Evolutionary conservation across 2,888 invertebrate genomes (phyloP), one percentile per base, ranked within the genome.

Genomic region (Drosophila ustulata): DNA sequence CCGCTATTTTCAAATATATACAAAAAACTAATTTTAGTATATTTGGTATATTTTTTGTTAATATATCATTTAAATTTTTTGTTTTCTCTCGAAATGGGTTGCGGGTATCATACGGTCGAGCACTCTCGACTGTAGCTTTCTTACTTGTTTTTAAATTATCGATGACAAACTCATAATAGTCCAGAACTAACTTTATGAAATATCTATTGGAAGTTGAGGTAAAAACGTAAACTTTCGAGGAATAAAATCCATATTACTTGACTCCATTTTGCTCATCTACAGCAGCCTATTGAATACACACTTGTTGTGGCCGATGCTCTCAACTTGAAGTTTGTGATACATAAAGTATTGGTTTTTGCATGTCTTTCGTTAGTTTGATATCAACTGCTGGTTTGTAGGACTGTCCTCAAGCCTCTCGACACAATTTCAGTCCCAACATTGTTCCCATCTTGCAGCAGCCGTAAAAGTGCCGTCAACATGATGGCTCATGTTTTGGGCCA

Each of bases 381-480:
- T 23, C 2, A 57, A 43, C 53, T 46, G 25, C 28, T 58, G 39
- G 49, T 46, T 37, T 52, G 45, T 46, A n/a, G 55, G 45, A 41
- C 23, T 43, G 49, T 49, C 11, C 28, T 11, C 23, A 73, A 64
- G 56, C 50, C 52, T 46, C 75, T 75, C 75, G 69, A 73, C 51
- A 86, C 49, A 75, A 63, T 66, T 77, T 63, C 37, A 39, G 53
- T 56, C 39, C 55, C 32, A 53, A 61, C 43, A 47, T 57, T 46
- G 62, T 34, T 47, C 56, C 58, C 57, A 56, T 47, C 41, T 50
- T 11, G 52, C 52, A 43, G 80, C 71, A 85, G 71, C 85, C 85
- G 51, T 71, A 88, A 75, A 85, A 85, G 82, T 85, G 77, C 73
- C 74, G 61, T 67, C 71, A 66, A 65, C 64, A 66, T 75, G 58